phyloP scores from a whole-genome alignment of 2,113 vertebrate genomes.

The Gallinago media region DNA sequence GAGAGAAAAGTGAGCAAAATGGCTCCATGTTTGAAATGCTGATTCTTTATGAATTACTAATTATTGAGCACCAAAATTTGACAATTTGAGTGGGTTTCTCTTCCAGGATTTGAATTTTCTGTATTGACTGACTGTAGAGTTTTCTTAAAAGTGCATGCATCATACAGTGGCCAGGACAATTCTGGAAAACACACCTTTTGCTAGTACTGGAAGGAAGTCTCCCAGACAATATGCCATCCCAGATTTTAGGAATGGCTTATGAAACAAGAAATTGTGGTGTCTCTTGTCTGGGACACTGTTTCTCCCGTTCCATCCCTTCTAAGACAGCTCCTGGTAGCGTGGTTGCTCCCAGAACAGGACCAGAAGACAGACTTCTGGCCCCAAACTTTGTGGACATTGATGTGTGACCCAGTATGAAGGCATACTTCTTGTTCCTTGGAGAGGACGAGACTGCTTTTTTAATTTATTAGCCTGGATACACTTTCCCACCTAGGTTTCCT shows the following conservation, averaged over 20 bases:
- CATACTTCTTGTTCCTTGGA: not conserved
- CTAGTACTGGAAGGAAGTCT: not conserved
- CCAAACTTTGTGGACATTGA: not conserved
- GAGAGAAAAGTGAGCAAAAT: not conserved
- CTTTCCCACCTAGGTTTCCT: not conserved
- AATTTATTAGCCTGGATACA: not conserved
- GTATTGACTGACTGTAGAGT: not conserved
- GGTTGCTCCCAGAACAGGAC: not conserved
- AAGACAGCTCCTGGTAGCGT: not conserved
- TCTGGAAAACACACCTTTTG: not conserved
- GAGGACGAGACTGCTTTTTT: not conserved
- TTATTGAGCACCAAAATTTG: not conserved
- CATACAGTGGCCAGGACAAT: not conserved
- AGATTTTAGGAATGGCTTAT: not conserved
- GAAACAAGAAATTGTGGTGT: not conserved
- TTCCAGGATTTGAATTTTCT: not conserved
- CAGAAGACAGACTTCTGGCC: not conserved
- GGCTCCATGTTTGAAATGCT: not conserved
- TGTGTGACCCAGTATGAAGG: not conserved
- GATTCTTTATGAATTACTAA: not conserved
- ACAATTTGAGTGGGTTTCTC: not conserved
- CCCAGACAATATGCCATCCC: not conserved
- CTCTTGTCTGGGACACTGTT: not conserved
- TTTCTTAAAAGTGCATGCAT: not conserved
- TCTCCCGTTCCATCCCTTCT: not conserved